These are phyloP conservation scores for Amia ocellicauda DNA, from an alignment of 2,113 vertebrate species.

Conservation along the genomic window DNA sequence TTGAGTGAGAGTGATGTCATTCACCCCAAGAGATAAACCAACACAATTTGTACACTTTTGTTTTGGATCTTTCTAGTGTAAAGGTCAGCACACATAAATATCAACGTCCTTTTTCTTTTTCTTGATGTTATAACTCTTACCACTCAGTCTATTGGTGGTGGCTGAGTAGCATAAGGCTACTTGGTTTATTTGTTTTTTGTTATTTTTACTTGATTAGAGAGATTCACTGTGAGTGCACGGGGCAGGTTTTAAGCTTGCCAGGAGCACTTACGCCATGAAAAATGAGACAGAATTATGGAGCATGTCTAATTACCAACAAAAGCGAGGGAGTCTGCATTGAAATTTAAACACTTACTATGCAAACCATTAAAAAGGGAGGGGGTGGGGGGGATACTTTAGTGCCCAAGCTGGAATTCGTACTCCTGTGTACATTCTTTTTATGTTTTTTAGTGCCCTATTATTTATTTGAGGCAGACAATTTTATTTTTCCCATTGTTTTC, in stretches of 20 bases:
- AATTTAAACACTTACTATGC: conserved; percentile 48
- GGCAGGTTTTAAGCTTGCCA: conserved; percentile 30
- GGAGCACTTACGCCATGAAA: conserved; percentile 44
- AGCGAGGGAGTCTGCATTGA: conserved; percentile 42
- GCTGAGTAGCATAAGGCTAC: neutral
- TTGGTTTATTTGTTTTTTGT: neutral
- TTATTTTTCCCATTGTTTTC: neutral
- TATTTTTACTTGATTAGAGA: neutral
- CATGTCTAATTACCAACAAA: conserved; percentile 57
- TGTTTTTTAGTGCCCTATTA: conserved; percentile 41
- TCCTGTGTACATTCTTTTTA: conserved; percentile 42
- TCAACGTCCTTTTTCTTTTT: too few species aligned
- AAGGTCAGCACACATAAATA: too few species aligned
- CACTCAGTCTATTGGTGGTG: too few species aligned
- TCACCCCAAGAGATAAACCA: too few species aligned
- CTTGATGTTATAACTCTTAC: too few species aligned
- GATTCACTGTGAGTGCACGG: neutral
- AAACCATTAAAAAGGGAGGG: conserved; percentile 35
- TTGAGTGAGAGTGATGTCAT: too few species aligned
- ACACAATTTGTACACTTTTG: too few species aligned
- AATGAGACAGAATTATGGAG: conserved; percentile 50
- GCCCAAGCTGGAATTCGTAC: conserved; percentile 51
- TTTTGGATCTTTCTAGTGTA: too few species aligned
- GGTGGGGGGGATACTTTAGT: conserved; percentile 48
- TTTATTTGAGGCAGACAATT: conserved; percentile 40